A percentile compares a stretch with the other conserved stretches of the same genome.
phyloP scores from a whole-genome alignment of 2,113 vertebrate species.

The Anolis carolinensis region DNA sequence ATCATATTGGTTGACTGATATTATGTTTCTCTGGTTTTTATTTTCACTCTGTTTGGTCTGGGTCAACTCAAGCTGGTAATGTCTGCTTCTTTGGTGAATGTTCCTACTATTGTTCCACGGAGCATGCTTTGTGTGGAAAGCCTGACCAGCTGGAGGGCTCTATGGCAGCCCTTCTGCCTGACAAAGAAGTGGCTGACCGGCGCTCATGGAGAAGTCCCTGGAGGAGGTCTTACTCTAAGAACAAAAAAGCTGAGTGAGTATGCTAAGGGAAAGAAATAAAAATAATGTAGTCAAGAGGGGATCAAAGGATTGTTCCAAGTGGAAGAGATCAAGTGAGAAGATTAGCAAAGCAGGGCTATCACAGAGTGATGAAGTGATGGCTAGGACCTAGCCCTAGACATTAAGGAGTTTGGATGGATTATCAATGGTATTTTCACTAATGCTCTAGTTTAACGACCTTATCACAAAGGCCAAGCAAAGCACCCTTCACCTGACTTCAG shows the following conservation, averaged over 20 bases:
- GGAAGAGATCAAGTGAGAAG: background rate
- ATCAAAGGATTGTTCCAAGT: background rate
- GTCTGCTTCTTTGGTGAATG: slow-evolving; percentile 88
- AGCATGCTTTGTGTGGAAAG: slow-evolving; percentile 85
- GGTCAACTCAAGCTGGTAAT: slow-evolving; percentile 77
- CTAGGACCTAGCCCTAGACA: background rate
- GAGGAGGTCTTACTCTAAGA: slow-evolving; percentile 89
- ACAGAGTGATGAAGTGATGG: background rate
- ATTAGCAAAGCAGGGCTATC: background rate
- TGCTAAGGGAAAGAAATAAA: background rate
- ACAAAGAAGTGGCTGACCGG: slow-evolving; percentile 77
- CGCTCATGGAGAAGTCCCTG: slow-evolving; percentile 86
- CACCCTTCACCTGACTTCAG: too few species aligned
- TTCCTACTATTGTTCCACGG: slow-evolving; percentile 90
- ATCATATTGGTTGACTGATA: background rate
- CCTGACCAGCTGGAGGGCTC: slow-evolving; percentile 82
- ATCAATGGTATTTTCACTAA: background rate
- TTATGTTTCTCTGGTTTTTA: slow-evolving; percentile 4
- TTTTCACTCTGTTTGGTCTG: slow-evolving; percentile 39
- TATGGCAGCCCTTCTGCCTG: slow-evolving; percentile 83
- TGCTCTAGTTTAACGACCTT: too few species aligned
- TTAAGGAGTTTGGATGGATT: background rate
- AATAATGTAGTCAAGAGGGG: background rate
- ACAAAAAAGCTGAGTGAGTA: slow-evolving; percentile 83
- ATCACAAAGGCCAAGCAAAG: too few species aligned